Conservation (phyloP, 2,888 invertebrate species). For the Campoplex nolae region DNA sequence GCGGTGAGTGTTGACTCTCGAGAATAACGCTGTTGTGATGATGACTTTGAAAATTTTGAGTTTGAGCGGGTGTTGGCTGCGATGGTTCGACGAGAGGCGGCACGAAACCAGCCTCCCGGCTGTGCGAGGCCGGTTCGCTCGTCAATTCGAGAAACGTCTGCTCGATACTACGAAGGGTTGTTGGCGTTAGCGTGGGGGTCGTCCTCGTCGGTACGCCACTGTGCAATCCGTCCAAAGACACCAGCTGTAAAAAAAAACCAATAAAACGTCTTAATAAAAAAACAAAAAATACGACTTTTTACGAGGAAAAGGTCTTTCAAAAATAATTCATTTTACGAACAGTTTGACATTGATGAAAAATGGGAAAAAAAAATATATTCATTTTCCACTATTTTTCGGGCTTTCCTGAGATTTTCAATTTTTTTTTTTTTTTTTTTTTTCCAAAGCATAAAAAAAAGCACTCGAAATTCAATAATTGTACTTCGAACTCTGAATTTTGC, state of each 20-base stretch:
- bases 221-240: slow-evolving; percentile 93
- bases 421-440: too few species aligned
- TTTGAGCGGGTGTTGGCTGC: slow-evolving; percentile 84
- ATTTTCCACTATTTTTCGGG: too few species aligned
- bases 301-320: too few species aligned
- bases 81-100: slow-evolving; percentile 89
- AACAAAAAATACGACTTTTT: background rate
- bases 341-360: too few species aligned
- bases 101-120: slow-evolving; percentile 96
- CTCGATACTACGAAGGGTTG: slow-evolving; percentile 96
- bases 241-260: slow-evolving; percentile 88
- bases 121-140: slow-evolving; percentile 89
- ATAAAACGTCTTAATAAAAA: background rate
- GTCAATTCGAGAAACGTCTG: slow-evolving; percentile 96
- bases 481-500: too few species aligned
- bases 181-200: slow-evolving; percentile 97
- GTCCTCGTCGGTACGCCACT: slow-evolving; percentile 96
- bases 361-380: too few species aligned
- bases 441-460: too few species aligned
- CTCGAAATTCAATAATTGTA: too few species aligned
- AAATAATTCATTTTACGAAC: too few species aligned
- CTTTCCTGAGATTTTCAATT: too few species aligned
- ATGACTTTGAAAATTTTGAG: slow-evolving; percentile 77
- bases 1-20: slow-evolving; percentile 77
- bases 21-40: slow-evolving; percentile 65